Conservation (phyloP, 2,113 vertebrate genomes). For the Montifringilla adamsi region DNA sequence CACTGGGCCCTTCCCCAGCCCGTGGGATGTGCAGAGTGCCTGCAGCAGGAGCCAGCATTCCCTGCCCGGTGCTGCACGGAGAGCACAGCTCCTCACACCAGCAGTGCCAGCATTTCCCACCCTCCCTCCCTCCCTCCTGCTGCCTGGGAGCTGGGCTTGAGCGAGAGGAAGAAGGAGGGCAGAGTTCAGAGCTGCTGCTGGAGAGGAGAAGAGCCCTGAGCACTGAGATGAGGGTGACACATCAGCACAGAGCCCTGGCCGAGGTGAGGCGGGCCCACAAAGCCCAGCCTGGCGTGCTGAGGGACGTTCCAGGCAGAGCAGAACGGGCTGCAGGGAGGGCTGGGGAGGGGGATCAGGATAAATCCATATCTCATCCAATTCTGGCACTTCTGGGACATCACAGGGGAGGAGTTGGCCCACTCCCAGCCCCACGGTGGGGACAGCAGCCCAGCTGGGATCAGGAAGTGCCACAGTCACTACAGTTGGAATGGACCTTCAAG, state of each 20-base stretch:
- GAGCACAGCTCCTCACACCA: not conserved
- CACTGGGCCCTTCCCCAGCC: not conserved
- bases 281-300: fast-evolving
- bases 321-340: not conserved
- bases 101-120: not conserved
- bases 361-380: fast-evolving
- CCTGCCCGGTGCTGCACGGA: not conserved
- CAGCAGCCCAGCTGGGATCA: not conserved
- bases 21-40: fast-evolving
- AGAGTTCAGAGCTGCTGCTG: not conserved
- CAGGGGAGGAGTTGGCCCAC: fast-evolving
- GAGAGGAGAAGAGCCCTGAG: not conserved
- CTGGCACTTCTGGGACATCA: fast-evolving
- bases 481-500: not conserved
- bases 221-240: not conserved
- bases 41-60: fast-evolving
- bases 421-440: not conserved
- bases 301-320: fast-evolving
- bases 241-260: not conserved
- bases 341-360: not conserved
- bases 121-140: not conserved
- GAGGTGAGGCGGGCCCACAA: fast-evolving
- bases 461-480: not conserved
- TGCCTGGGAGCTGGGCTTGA: no score
- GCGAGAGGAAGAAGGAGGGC: not conserved